phyloP scores from a whole-genome alignment of 2,113 vertebrate genomes.

The Syrrhaptes paradoxus region DNA sequence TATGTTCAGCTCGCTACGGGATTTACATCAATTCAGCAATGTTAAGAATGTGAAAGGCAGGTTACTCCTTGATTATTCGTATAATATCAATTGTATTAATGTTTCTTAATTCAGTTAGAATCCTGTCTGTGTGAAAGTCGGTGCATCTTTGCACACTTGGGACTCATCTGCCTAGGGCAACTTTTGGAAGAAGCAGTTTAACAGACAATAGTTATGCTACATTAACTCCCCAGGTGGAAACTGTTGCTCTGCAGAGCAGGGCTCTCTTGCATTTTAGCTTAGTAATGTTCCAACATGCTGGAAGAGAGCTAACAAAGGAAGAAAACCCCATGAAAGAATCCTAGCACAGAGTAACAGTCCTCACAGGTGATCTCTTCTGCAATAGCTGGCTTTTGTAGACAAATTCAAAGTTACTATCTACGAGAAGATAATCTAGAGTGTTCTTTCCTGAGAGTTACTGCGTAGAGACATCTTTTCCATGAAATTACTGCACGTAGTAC shows the following conservation, averaged over 20 bases:
- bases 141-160: background rate
- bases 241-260: background rate
- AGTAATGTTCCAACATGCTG: background rate
- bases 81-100: background rate
- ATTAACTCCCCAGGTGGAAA: background rate
- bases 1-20: background rate
- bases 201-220: background rate
- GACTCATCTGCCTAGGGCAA: background rate
- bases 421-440: background rate
- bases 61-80: background rate
- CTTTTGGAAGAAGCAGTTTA: background rate
- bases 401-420: background rate
- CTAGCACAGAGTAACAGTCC: no score
- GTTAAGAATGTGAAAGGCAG: background rate
- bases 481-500: background rate
- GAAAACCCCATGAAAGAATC: background rate
- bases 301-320: background rate
- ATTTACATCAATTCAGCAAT: background rate
- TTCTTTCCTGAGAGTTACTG: background rate
- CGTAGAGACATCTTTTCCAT: background rate
- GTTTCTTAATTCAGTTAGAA: background rate
- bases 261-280: background rate
- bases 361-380: background rate
- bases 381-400: background rate
- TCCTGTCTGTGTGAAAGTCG: background rate